Conservation (phyloP, 1,140 invertebrate genomes). For the Glossosoma conforme region DNA sequence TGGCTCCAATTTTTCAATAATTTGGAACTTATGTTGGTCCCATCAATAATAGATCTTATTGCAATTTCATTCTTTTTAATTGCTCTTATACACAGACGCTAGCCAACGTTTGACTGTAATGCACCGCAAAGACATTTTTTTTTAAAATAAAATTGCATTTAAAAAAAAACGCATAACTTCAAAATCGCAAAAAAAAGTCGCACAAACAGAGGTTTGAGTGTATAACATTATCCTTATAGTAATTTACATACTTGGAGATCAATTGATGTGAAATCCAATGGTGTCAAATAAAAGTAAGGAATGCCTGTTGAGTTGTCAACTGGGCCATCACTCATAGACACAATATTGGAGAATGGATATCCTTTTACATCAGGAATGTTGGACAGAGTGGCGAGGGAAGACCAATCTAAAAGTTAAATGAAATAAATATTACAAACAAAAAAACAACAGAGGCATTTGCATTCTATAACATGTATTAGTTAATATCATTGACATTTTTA, state of each 20-base stretch:
- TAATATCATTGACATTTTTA: neutral
- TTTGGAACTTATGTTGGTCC: too few relatives aligned
- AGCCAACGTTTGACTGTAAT: neutral
- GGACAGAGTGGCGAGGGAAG: constrained; percentile 68
- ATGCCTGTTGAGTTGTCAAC: constrained; percentile 63
- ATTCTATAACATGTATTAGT: too few relatives aligned
- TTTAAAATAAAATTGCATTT: neutral
- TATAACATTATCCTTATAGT: neutral
- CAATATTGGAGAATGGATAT: constrained; percentile 71
- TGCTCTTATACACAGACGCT: neutral
- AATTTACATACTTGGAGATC: constrained; percentile 12
- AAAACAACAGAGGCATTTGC: too few relatives aligned
- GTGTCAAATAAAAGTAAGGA: constrained; percentile 73
- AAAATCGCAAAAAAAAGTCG: neutral
- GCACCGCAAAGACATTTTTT: neutral
- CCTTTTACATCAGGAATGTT: constrained; percentile 53
- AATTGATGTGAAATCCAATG: constrained; percentile 63
- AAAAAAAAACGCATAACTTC: neutral
- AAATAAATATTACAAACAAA: neutral
- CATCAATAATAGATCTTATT: too few relatives aligned
- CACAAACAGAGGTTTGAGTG: neutral
- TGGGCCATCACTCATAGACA: constrained; percentile 69
- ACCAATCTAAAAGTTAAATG: constrained; percentile 56
- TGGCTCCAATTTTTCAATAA: too few relatives aligned
- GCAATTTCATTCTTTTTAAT: too few relatives aligned